Base-by-base conservation (phyloP, 2,113 vertebrate species). In the Pangasianodon hypophthalmus region DNA sequence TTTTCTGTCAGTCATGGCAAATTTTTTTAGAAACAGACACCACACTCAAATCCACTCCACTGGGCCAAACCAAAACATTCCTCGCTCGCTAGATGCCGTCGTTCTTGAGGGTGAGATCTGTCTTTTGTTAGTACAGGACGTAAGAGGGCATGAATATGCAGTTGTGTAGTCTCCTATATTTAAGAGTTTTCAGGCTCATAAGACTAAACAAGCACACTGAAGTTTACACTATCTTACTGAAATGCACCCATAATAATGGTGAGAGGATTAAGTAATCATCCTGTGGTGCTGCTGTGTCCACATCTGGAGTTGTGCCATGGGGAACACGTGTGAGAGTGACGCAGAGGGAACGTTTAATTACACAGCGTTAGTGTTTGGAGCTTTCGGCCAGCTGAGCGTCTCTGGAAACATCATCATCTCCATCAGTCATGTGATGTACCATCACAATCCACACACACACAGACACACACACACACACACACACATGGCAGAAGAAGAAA, bases 311-410 rank as follows among this genome's bases (percentile, higher is more conserved):
- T 32, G n/a, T 50, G 75, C 67, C 83, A 83, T 11, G 4, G 56
- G 56, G 32, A 88, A 83, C 87, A 90, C 84, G 64, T 91, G 91
- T 87, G 64, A 14, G n/a, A 88, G 73, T 88, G 87, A 29, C 86
- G n/a, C 87, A 32, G 41, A 48, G 50, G 79, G 73, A 56, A 50
- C 46, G 6, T 71, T 80, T 91, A 91, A 91, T 89, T 91, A 89
- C 60, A 44, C n/a, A 19, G 41, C 67, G 62, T 89, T 79, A 84
- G 85, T 56, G 32, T 54, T 82, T 86, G 32, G 52, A 86, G 82
- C 32, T 64, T 41, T 19, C 50, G 18, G 19, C 26, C 54, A n/a
- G 71, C 90, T 7, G 46, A 73, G n/a, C 32, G 69, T 67, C 60
- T n/a, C 32, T 67, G 41, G n/a, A 85, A 54, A 83, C 73, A 71